Base-by-base conservation (phyloP, 2,797 vertebrate species). In the Buphagus erythrorhynchus region DNA sequence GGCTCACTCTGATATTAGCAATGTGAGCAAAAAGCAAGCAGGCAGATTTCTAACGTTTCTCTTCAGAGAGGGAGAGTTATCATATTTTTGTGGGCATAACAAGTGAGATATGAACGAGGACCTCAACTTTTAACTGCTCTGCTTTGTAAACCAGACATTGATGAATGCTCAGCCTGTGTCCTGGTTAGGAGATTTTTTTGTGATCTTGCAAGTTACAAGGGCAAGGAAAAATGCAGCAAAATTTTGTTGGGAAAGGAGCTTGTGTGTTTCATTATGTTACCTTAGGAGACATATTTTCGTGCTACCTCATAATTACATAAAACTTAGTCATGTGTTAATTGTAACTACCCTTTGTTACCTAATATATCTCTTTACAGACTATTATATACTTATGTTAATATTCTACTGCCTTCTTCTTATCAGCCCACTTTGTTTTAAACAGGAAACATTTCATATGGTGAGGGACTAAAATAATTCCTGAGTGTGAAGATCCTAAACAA, bases 361-460 rank as follows among this genome's bases (percentile, higher is more conserved):
- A 65, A 74, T 82, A 63, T 59, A 73, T 82, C 55, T 49, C 42
- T 82, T 91, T 73, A 33, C 48, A 0, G 3, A 36, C 46, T 74
- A 17, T 87, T 93, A 82, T 35, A 92, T 62, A 52, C 12, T 83
- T 4, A 0, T 45, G 54, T 67, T 85, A 86, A 87, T 87, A 84
- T 96, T 92, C 71, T 76, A 12, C 36, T 82, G 67, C 74, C 67
- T 73, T 51, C 86, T 63, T 77, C 88, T 76, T 85, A 67, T 62
- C 94, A 82, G 29, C 89, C 93, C 63, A 94, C 89, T 92, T 97
- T 59, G 84, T 81, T 97, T 96, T 49, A 87, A 96, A 89, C 84
- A 89, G 91, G 91, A 97, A 96, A 89, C 63, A 45, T 93, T 93
- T 97, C 95, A 91, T 95, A 93, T 94, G 89, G 91, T 54, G n/a